Evolutionary conservation across 2,888 invertebrate genomes (phyloP).

Genomic region (Leucozona laternaria): DNA sequence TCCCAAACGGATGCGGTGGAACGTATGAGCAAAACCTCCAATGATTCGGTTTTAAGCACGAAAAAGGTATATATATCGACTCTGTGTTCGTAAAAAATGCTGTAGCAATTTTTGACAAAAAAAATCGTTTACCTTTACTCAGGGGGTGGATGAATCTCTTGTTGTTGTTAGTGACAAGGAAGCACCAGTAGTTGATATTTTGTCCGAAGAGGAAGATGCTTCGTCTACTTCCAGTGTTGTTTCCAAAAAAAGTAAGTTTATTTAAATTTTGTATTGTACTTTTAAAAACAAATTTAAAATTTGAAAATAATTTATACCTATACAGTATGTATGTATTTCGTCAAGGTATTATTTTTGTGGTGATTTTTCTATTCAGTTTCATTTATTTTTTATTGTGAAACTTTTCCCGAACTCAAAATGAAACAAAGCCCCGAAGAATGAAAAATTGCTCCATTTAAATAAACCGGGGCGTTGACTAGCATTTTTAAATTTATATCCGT

Average conservation of each 20-base stretch:
- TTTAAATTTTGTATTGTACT: neutral
- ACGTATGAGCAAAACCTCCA: neutral
- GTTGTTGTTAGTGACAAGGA: conserved; percentile 72
- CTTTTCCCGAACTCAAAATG: too few species aligned
- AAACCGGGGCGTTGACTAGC: too few species aligned
- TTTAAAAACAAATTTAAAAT: too few species aligned
- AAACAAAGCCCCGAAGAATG: too few species aligned
- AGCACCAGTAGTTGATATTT: conserved; percentile 73
- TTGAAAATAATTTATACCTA: too few species aligned
- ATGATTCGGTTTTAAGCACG: conserved; percentile 52
- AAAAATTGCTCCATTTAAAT: too few species aligned
- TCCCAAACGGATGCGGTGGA: conserved; percentile 7
- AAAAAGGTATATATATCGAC: conserved; percentile 42
- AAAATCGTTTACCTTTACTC: neutral
- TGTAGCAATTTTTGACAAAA: too few species aligned
- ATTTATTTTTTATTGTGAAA: too few species aligned
- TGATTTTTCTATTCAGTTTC: too few species aligned
- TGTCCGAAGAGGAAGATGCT: conserved; percentile 74
- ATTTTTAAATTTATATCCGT: too few species aligned
- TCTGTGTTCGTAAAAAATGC: neutral
- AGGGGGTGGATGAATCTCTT: conserved; percentile 76
- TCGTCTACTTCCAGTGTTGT: conserved; percentile 35
- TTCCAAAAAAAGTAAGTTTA: conserved; percentile 53
- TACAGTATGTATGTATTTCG: too few species aligned
- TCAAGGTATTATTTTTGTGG: too few species aligned